A percentile compares a stretch with the other conserved stretches of the same genome.
phyloP scores from a whole-genome alignment of 2,888 invertebrate genomes.

The Lasioglossum zephyrum region DNA sequence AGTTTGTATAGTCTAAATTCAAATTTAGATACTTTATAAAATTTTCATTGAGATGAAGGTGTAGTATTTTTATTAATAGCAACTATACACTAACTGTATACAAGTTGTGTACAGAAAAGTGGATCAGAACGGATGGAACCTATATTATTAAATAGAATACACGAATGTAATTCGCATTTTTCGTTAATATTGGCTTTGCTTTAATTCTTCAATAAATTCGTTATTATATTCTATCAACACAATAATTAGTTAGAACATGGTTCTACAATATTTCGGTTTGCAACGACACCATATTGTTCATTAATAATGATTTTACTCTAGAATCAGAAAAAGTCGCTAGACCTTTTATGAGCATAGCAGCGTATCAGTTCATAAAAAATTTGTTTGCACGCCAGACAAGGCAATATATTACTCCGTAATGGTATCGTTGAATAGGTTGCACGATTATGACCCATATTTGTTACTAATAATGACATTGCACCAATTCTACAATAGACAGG shows the following conservation, averaged over 20 bases:
- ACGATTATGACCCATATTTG: background rate
- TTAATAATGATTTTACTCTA: background rate
- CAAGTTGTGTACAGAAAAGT: background rate
- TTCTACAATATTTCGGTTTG: background rate
- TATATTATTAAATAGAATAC: background rate
- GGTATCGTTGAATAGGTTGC: background rate
- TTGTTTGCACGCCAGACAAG: background rate
- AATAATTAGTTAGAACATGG: too few relatives aligned
- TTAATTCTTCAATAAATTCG: too few relatives aligned
- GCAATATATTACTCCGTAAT: background rate
- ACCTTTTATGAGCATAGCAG: background rate
- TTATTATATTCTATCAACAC: too few relatives aligned
- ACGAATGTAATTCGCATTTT: too few relatives aligned
- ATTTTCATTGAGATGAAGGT: background rate
- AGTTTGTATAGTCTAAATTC: background rate
- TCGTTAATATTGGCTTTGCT: too few relatives aligned
- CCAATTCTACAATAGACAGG: background rate
- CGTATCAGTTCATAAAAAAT: background rate
- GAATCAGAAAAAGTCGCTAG: background rate
- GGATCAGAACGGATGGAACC: background rate
- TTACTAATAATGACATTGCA: background rate
- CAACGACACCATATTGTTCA: background rate
- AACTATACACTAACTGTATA: background rate
- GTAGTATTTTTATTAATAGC: background rate
- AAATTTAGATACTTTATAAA: too few relatives aligned